Evolutionary conservation across 2,888 invertebrate species (phyloP).

Genomic region (Luperina testacea): DNA sequence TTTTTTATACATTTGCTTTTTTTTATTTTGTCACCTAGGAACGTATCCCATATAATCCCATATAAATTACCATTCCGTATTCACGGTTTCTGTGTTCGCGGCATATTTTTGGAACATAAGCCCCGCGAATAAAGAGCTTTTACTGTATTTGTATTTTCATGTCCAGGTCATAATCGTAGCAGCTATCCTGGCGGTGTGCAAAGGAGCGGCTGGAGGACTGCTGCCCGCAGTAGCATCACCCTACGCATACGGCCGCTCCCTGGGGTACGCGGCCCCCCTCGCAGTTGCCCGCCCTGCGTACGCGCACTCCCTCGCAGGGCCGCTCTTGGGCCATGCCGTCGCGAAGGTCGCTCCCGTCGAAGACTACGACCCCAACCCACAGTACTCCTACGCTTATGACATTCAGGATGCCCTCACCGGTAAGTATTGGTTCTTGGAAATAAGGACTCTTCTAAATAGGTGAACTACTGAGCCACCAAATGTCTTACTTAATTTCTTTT

Average conservation of each 20-base stretch:
- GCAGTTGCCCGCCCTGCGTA: conserved; percentile 77
- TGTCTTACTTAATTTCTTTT: background rate
- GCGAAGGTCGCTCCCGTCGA: conserved; percentile 86
- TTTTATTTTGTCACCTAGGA: too few relatives aligned
- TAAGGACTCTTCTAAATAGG: background rate
- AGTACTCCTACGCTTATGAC: conserved; percentile 92
- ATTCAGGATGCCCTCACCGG: conserved; percentile 92
- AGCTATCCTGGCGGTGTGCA: conserved; percentile 79
- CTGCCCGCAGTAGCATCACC: conserved; percentile 75
- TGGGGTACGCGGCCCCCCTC: conserved; percentile 75
- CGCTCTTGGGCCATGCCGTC: conserved; percentile 74
- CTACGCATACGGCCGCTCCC: conserved; percentile 76
- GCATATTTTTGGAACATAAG: too few relatives aligned
- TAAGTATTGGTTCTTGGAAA: conserved; percentile 71
- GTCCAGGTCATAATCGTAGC: conserved; percentile 80
- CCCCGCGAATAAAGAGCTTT: too few relatives aligned
- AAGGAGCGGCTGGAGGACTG: conserved; percentile 75
- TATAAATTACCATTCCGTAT: too few relatives aligned
- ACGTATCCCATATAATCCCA: too few relatives aligned
- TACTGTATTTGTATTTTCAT: background rate
- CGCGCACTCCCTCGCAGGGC: conserved; percentile 61
- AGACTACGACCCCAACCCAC: conserved; percentile 91
- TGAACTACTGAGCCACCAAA: background rate
- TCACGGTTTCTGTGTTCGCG: too few relatives aligned
- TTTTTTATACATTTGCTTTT: too few relatives aligned